phyloP scores from a whole-genome alignment of 1,140 invertebrate genomes.

The Sitobion miscanthi region DNA sequence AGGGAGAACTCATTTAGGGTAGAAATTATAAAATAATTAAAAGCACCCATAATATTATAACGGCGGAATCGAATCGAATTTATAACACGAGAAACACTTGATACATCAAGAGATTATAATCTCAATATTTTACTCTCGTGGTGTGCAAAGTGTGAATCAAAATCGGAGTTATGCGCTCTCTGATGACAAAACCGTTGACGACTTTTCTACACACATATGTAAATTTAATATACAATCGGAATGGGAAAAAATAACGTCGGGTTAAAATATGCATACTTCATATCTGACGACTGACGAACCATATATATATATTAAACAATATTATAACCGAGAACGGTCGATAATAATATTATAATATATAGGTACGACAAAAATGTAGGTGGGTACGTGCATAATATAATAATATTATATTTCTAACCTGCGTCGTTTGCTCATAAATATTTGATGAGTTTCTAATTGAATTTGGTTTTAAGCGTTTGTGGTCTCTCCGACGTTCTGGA shows the following conservation, averaged over 20 bases:
- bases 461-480: background rate
- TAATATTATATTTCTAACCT: background rate
- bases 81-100: background rate
- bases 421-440: background rate
- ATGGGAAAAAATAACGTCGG: background rate
- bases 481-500: background rate
- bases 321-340: background rate
- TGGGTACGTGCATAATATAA: background rate
- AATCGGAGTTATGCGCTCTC: background rate
- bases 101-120: background rate
- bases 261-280: background rate
- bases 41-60: background rate
- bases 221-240: background rate
- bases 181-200: background rate
- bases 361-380: background rate
- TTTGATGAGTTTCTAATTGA: background rate
- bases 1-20: background rate
- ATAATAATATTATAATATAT: background rate
- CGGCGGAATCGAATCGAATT: background rate
- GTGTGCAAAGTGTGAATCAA: background rate
- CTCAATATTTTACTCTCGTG: background rate
- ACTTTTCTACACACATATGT: background rate
- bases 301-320: background rate
- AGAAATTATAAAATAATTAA: conserved; percentile 11
- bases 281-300: background rate